Conservation (phyloP, 2,797 vertebrate genomes). For the Eospalax fontanierii region DNA sequence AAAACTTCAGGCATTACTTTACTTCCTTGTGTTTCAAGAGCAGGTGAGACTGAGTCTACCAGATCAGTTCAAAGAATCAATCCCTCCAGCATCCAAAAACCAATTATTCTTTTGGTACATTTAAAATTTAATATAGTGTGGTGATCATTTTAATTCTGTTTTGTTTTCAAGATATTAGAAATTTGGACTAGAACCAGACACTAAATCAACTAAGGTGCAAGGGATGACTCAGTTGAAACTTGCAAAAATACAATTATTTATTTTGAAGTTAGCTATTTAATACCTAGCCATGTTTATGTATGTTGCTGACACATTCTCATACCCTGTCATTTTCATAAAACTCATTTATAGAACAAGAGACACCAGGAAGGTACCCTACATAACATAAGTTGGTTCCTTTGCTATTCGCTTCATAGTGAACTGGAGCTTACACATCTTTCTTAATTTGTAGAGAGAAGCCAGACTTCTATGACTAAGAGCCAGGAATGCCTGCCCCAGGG, state of each 20-base stretch:
- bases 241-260: background rate
- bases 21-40: background rate
- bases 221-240: background rate
- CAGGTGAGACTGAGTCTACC: background rate
- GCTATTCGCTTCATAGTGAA: background rate
- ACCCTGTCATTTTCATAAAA: constrained; percentile 18
- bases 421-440: background rate
- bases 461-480: too few relatives aligned
- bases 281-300: background rate
- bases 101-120: background rate
- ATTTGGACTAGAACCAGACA: constrained; percentile 4
- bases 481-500: background rate
- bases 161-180: constrained; percentile 51
- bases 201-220: background rate
- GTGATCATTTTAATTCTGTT: constrained; percentile 20
- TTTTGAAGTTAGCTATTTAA: constrained; percentile 13
- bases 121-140: constrained; percentile 47
- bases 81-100: constrained; percentile 38
- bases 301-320: background rate
- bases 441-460: background rate
- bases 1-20: constrained; percentile 65
- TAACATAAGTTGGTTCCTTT: background rate
- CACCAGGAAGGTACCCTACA: background rate
- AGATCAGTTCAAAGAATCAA: background rate
- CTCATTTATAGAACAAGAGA: background rate